Base-by-base conservation (phyloP, 1,140 invertebrate species). In the Oryctes rhinoceros region DNA sequence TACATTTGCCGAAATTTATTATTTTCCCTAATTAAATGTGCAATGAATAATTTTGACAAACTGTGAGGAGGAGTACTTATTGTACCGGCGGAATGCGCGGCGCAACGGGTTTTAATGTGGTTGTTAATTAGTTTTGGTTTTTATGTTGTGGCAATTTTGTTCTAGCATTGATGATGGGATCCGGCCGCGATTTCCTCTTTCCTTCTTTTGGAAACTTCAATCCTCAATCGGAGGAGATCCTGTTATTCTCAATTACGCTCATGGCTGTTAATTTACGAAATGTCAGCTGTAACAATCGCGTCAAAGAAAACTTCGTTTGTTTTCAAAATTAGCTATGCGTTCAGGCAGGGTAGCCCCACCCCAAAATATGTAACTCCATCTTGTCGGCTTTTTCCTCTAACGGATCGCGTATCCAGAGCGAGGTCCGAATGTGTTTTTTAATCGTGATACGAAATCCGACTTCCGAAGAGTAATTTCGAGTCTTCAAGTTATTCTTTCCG, bases 11-110 rank as follows among this genome's bases (percentile, higher is more conserved):
- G 76, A 80, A 83, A 85, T 84, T 86, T 85, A 83, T 85, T 84
- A 83, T 84, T 85, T 82, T 79, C 62, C 80, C 77, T 85, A 85
- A 85, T 86, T 85, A 84, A 84, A 85, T 84, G 65, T 71, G 79
- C 80, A 82, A 83, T 80, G 82, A 81, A 81, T 81, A 84, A 82
- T 82, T 82, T 48, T 24, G 37, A 35, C 53, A n/a, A 49, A 49
- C 44, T 7, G n/a, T 24, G 44, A 15, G 10, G 39, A 71, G 20
- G 65, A 30, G 35, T 24, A 3, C 24, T 37, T 24, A 18, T n/a
- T 37, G 65, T 24, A 71, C 18, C 65, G 24, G 10, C 10, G 65
- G 65, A 35, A 71, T 13, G 65, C n/a, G 24, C 35, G 65, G 65
- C 18, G 10, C 11, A 15, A 71, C 0, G 65, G 65, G 35, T 30